Conservation (phyloP, 2,888 invertebrate genomes). For the Priapulus caudatus region DNA sequence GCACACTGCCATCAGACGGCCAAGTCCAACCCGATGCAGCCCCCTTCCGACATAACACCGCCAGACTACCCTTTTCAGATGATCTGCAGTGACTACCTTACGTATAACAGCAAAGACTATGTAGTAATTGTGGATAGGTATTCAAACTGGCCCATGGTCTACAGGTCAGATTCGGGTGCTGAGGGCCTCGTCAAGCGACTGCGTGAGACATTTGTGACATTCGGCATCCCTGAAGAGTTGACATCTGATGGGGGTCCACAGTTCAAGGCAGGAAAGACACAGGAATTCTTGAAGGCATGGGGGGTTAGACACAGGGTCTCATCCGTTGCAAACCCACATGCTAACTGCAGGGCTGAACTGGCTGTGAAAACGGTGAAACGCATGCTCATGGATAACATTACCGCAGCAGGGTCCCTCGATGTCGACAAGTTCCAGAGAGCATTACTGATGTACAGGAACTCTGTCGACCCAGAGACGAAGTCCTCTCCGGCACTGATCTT, state of each 20-base stretch:
- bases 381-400: constrained; percentile 19
- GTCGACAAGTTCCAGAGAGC: constrained; percentile 19
- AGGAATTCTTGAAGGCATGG: too few species aligned
- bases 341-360: constrained; percentile 19
- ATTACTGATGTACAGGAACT: constrained; percentile 19
- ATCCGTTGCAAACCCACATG: constrained; percentile 19
- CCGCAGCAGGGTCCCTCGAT: constrained; percentile 14
- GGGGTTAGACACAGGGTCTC: constrained; percentile 18
- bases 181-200: constrained; percentile 16
- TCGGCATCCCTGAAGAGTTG: constrained; percentile 21
- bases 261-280: constrained; percentile 18
- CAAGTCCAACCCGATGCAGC: too few species aligned
- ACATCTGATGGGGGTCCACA: constrained; percentile 19
- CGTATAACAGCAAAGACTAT: constrained; percentile 17
- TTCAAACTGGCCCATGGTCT: constrained; percentile 20
- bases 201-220: constrained; percentile 18
- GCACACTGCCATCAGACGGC: too few species aligned
- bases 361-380: constrained; percentile 21
- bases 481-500: constrained; percentile 21
- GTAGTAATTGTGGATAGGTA: constrained; percentile 20
- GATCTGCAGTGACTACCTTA: constrained; percentile 17
- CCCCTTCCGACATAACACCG: too few species aligned
- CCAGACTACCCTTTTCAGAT: constrained; percentile 19
- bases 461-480: constrained; percentile 19
- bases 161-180: constrained; percentile 15